These are phyloP conservation scores for Drosophila orena DNA, from an alignment of 1,140 invertebrate genomes.

Conservation along the genomic window DNA sequence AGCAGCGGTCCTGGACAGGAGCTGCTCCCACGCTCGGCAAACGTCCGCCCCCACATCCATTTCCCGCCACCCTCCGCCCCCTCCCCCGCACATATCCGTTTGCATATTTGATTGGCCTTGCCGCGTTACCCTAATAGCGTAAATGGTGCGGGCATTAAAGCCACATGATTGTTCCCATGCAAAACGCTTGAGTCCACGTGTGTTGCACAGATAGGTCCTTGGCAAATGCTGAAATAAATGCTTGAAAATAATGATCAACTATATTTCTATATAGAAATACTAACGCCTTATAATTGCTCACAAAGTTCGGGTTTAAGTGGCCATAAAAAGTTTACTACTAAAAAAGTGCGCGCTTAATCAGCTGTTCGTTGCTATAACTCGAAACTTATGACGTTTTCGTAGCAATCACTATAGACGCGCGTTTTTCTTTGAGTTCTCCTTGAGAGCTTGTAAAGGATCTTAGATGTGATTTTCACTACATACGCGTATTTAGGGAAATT, in stretches of 20 bases:
- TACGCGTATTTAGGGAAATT: background rate
- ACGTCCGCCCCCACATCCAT: background rate
- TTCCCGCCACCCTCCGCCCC: background rate
- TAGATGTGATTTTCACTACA: background rate
- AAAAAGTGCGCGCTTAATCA: too few relatives aligned
- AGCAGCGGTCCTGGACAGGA: constrained; percentile 26
- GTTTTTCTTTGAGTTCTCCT: background rate
- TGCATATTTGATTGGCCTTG: constrained; percentile 37
- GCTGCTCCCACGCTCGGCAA: constrained; percentile 15
- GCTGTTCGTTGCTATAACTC: too few relatives aligned
- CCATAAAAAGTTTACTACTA: too few relatives aligned
- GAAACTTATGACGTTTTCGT: too few relatives aligned
- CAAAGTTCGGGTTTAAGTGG: too few relatives aligned
- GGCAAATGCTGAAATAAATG: background rate
- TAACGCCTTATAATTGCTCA: too few relatives aligned
- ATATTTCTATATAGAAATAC: too few relatives aligned
- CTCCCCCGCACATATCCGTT: constrained; percentile 24
- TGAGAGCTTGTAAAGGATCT: background rate
- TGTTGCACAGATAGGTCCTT: too few relatives aligned
- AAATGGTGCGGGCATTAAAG: constrained; percentile 12
- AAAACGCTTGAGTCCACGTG: background rate
- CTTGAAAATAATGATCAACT: background rate
- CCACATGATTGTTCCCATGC: constrained; percentile 15
- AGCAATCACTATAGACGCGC: too few relatives aligned
- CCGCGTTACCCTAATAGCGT: constrained; percentile 16